These are phyloP conservation scores for Meteorus cinctellus DNA, from an alignment of 2,888 invertebrate species.

Conservation along the genomic window DNA sequence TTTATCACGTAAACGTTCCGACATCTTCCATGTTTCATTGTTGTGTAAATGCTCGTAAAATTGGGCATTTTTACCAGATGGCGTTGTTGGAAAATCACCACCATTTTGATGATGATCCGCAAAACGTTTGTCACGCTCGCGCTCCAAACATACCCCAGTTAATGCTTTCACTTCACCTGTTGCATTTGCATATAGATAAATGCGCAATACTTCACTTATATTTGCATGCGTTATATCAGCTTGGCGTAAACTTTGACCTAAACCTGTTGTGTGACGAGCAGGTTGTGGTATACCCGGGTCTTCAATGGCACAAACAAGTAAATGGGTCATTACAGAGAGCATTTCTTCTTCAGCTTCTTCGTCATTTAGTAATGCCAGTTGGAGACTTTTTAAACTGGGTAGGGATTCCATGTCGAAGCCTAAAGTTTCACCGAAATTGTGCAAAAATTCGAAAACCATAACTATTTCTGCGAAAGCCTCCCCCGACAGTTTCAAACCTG, in stretches of 20 bases:
- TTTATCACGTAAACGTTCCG: slow-evolving; percentile 85
- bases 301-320: slow-evolving; percentile 93
- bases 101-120: slow-evolving; percentile 89
- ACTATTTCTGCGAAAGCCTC: slow-evolving; percentile 93
- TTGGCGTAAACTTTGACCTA: slow-evolving; percentile 91
- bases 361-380: slow-evolving; percentile 88
- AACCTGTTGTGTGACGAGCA: slow-evolving; percentile 89
- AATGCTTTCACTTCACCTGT: slow-evolving; percentile 89
- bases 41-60: slow-evolving; percentile 86
- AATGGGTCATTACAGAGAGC: slow-evolving; percentile 89
- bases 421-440: slow-evolving; percentile 95
- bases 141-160: slow-evolving; percentile 86
- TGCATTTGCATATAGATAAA: slow-evolving; percentile 92
- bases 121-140: slow-evolving; percentile 85
- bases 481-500: slow-evolving; percentile 86
- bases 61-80: slow-evolving; percentile 83
- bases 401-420: slow-evolving; percentile 93
- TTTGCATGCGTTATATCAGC: slow-evolving; percentile 94
- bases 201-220: slow-evolving; percentile 91
- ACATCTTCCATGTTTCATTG: slow-evolving; percentile 86
- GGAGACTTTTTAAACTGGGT: slow-evolving; percentile 90
- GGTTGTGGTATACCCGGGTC: slow-evolving; percentile 95
- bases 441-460: slow-evolving; percentile 97
- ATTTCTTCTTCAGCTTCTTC: slow-evolving; percentile 90
- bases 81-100: slow-evolving; percentile 80